Percentiles rank a stretch among this genome's conserved stretches.
These are phyloP conservation scores for Dissostichus mawsoni DNA, from an alignment of 2,113 vertebrate species.

Conservation along the genomic window DNA sequence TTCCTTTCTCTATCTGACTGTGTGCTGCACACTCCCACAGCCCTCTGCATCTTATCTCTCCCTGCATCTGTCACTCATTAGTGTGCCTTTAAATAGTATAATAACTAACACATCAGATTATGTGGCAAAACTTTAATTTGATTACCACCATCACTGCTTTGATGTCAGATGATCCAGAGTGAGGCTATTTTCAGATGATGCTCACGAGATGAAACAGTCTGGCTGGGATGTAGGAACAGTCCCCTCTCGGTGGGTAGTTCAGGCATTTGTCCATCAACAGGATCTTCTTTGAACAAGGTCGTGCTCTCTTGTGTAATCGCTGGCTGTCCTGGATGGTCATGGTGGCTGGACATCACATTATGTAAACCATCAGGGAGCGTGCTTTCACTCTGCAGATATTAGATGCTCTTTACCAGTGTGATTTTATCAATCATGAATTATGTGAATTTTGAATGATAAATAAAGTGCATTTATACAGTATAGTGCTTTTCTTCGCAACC, in stretches of 20 bases:
- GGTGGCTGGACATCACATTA: conserved; percentile 48
- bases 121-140: conserved; percentile 30
- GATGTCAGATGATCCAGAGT: conserved; percentile 4
- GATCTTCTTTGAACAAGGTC: not conserved
- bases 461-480: too few relatives aligned
- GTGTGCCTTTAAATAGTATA: not conserved
- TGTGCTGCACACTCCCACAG: conserved; percentile 35
- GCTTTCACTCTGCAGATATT: conserved; percentile 6
- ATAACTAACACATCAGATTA: conserved; percentile 14
- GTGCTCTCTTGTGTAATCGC: conserved; percentile 29
- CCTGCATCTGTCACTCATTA: conserved; percentile 15
- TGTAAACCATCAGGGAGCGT: conserved; percentile 41
- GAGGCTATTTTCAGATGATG: conserved; percentile 2
- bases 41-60: conserved; percentile 42
- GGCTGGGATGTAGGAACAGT: not conserved
- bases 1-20: conserved; percentile 3
- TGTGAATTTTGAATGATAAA: not conserved
- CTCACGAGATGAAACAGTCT: conserved; percentile 24
- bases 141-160: conserved; percentile 24
- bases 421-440: not conserved
- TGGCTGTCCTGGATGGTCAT: conserved; percentile 31
- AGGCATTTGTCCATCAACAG: not conserved
- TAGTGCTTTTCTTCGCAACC: too few relatives aligned
- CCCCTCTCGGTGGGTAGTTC: conserved; percentile 7
- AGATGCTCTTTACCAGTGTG: not conserved